Base-by-base conservation (phyloP, 2,888 invertebrate species). In the Caenorhabditis sp. region DNA sequence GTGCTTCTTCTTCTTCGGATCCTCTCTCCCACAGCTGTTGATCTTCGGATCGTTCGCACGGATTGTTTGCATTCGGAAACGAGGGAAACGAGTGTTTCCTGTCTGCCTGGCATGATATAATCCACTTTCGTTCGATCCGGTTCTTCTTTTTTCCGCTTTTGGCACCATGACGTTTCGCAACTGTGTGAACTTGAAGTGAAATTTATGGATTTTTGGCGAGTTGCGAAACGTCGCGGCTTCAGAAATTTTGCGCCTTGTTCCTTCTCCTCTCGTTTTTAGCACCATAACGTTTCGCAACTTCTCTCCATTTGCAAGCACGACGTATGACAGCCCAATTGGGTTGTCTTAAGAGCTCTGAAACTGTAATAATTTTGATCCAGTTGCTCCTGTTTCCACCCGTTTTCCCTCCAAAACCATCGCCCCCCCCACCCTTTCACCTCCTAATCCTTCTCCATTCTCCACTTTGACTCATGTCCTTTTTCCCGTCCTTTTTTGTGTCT, bases 21-120 rank as follows among this genome's bases (percentile, higher is more conserved):
- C 62, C 61, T 55, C 32, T 28, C 18, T 67, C 67, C 56, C 67
- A 67, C 68, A n/a, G 22, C 44, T 72, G 64, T 72, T 72, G 72
- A 72, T 72, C 58, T 64, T 64, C 72, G 64, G 47, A 67, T 20
- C 40, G 53, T 3, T 11, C 28, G 32, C 58, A 50, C 51, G 70
- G 60, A 70, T 9, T 70, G 37, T 70, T 70, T 70, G 70, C 60
- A 62, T 15, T 61, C 35, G 61, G 26, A 22, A 40, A 61, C n/a
- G n/a, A n/a, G n/a, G n/a, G n/a, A n/a, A n/a, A n/a, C n/a, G 32
- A 32, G 32, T 32, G 32, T 32, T 32, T 32, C 32, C 32, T 9
- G 32, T 32, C 32, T 32, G 32, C 32, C n/a, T n/a, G n/a, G n/a
- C n/a, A n/a, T n/a, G n/a, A n/a, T n/a, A 32, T 32, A 9, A 32